These are phyloP conservation scores for Helogale parvula DNA, from an alignment of 2,113 vertebrate species.

Conservation along the genomic window DNA sequence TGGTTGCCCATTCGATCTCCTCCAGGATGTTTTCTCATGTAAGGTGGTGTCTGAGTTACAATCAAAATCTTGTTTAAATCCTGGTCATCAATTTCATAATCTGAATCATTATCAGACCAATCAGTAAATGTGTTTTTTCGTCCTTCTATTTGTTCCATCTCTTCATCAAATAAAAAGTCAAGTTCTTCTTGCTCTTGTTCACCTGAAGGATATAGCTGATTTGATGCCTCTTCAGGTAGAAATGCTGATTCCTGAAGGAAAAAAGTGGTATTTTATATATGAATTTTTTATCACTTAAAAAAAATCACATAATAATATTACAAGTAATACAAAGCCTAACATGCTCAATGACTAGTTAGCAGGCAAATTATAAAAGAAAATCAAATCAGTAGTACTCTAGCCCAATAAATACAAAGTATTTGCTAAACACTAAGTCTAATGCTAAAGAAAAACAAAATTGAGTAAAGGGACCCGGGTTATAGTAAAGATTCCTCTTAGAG, in stretches of 20 bases:
- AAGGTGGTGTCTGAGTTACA: conserved; percentile 87
- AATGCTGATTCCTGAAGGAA: conserved; percentile 80
- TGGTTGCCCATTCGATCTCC: conserved; percentile 81
- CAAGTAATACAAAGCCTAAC: neutral
- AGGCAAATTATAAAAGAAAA: neutral
- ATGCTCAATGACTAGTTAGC: neutral
- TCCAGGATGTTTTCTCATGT: conserved; percentile 84
- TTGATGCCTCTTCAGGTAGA: conserved; percentile 66
- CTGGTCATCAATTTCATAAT: conserved; percentile 89
- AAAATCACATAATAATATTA: neutral
- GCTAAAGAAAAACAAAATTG: neutral
- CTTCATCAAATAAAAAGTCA: conserved; percentile 90
- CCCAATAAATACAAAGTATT: neutral
- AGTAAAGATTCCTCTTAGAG: neutral
- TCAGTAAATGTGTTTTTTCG: conserved; percentile 84
- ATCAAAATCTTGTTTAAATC: conserved; percentile 90
- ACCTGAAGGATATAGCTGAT: conserved; percentile 68
- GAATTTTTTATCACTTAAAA: neutral
- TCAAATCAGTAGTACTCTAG: neutral
- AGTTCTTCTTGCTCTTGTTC: conserved; percentile 91
- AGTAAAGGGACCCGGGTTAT: conserved; percentile 4
- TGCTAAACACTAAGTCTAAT: neutral
- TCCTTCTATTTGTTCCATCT: conserved; percentile 84
- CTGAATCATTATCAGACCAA: conserved; percentile 87
- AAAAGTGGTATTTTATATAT: conserved; percentile 14